Base-by-base conservation (phyloP, 2,888 invertebrate genomes). In the Sicus ferrugineus region DNA sequence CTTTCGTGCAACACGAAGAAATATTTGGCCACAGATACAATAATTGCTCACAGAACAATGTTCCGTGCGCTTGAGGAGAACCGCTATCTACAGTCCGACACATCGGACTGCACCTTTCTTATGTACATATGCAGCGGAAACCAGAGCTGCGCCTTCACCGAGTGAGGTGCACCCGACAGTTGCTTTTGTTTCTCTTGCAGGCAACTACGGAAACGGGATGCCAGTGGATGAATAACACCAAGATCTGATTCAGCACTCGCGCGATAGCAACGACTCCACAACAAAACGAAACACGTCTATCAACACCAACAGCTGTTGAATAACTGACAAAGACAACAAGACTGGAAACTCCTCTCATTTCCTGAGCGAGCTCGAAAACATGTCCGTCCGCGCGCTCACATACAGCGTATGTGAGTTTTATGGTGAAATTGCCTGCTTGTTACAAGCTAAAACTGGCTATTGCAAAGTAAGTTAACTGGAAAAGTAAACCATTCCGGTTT, bases 271-370 rank as follows among this genome's bases (percentile, higher is more conserved):
- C 21, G 14, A 9, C 34, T 19, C 14, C 19, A 31, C 59, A 30
- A n/a, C 21, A 9, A n/a, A 26, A 19, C 14, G 6, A 31, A 30
- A 59, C 72, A 68, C 72, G 38, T 68, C 46, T 67, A 61, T 63
- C 59, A 34, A 63, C 64, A 68, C 54, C 72, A 72, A 54, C 70
- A 70, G 72, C 68, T 72, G 70, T 72, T 69, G 70, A 58, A 31
- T 62, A 59, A 72, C 72, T 72, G 63, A 70, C 7, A 34, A 0
- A 7, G 21, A 52, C 9, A 52, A 23, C 21, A 52, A 52, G 4
- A 21, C 50, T 52, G 50, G 34, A 9, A 34, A 34, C 34, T n/a
- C n/a, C n/a, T n/a, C n/a, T n/a, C n/a, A n/a, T n/a, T n/a, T n/a
- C n/a, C n/a, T n/a, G n/a, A n/a, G n/a, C n/a, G n/a, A n/a, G n/a